A percentile compares a stretch with the other conserved stretches of the same genome.
These are phyloP conservation scores for Enteromius trimaculatus DNA, from an alignment of 2,797 vertebrate species.

Conservation along the genomic window DNA sequence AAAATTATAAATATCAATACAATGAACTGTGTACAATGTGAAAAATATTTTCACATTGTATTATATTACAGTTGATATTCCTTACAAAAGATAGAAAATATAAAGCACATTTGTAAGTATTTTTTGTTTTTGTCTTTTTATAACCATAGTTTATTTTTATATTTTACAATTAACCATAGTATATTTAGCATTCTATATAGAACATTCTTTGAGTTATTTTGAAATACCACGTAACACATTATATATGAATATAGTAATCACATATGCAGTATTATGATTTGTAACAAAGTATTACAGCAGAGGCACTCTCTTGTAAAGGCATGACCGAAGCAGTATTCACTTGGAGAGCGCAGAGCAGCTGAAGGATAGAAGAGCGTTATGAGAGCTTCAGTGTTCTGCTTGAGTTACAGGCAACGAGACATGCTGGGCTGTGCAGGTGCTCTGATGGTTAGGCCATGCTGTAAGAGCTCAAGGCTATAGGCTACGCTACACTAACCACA, in stretches of 20 bases:
- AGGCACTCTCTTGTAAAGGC: not conserved
- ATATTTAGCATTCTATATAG: not conserved
- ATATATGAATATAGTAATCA: not conserved
- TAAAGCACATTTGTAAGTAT: not conserved
- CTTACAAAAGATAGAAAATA: not conserved
- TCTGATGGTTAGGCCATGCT: slow-evolving; percentile 22
- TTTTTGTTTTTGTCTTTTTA: too few species aligned
- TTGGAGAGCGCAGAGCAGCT: not conserved
- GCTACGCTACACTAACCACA: slow-evolving; percentile 57
- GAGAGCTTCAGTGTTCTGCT: slow-evolving; percentile 31
- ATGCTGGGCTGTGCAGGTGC: slow-evolving; percentile 35
- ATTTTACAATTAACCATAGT: not conserved
- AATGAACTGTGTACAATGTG: not conserved
- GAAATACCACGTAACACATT: not conserved
- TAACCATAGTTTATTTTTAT: not conserved
- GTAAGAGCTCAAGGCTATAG: slow-evolving; percentile 52
- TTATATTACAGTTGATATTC: too few species aligned
- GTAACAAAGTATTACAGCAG: not conserved
- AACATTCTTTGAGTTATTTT: not conserved
- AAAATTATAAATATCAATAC: not conserved
- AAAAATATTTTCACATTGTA: not conserved
- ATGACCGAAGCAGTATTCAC: slow-evolving; percentile 15
- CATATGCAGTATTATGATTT: not conserved
- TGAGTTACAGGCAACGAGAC: slow-evolving; percentile 19
- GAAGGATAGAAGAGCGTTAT: slow-evolving; percentile 21